Base-by-base conservation (phyloP, 2,113 vertebrate species). In the Pseudonaja textilis region DNA sequence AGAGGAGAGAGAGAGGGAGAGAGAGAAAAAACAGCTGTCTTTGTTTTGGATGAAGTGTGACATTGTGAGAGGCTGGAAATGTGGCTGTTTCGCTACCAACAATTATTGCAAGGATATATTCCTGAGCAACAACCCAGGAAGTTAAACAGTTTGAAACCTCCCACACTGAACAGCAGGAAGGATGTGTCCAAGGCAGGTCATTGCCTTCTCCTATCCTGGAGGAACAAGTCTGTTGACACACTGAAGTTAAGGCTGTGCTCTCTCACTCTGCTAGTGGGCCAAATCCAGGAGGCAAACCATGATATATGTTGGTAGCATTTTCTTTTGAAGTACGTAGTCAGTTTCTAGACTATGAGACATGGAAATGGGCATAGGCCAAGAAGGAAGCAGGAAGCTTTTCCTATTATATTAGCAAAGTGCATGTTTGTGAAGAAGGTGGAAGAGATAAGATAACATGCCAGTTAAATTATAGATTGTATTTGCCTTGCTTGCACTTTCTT, bases 1-100 rank as follows among this genome's bases (percentile, higher is more conserved):
- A 10, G 25, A 25, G 57, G 18, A 56, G 20, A 11, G 61, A 14
- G 61, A 1, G 61, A 1, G 11, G 1, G 64, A 16, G 29, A 5
- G 61, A 64, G 26, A 29, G 3, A n/a, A 88, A 55, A 7, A 56
- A 69, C 86, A 69, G 89, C 14, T 88, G 91, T 52, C 93, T 93
- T 94, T 93, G 54, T 20, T 87, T 92, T 90, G 92, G 56, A 54
- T 5, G 94, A 93, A 92, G 89, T 57, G 47, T 91, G 56, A 90
- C 85, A 93, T 54, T 90, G 89, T 42, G n/a, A 81, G 88, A 81
- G 55, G 81, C 64, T 89, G 56, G 87, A 57, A 93, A 90, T 20
- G 39, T 12, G 45, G 45, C 0, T 0, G 56, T 74, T 64, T 87
- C 87, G 5, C 12, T 4, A 88, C 42, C 0, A 57, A 64, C 29